Conservation (phyloP, 2,888 invertebrate species). For the Caenorhabditis japonica region DNA sequence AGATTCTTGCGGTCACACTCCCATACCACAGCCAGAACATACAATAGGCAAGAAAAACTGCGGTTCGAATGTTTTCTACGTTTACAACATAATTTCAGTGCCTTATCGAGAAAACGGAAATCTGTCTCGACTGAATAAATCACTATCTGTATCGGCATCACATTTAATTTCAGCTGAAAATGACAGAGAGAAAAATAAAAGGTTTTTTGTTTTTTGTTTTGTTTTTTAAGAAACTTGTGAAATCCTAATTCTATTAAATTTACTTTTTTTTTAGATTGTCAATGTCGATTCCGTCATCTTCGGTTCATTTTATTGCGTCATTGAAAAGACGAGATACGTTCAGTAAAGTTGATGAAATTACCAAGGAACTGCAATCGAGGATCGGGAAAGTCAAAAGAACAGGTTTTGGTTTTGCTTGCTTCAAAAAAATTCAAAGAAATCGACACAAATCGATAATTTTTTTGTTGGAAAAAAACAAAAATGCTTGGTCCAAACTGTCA, state of each 20-base stretch:
- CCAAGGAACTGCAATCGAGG: slow-evolving; percentile 38
- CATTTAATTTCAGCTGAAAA: slow-evolving; percentile 13
- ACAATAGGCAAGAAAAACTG: slow-evolving; percentile 21
- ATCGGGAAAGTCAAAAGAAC: slow-evolving; percentile 48
- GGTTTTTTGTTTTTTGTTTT: neutral
- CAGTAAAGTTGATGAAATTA: slow-evolving; percentile 54
- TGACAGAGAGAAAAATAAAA: neutral
- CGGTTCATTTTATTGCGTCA: slow-evolving; percentile 36
- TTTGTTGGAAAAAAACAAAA: too few species aligned
- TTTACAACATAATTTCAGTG: slow-evolving; percentile 20
- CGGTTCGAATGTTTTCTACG: too few species aligned
- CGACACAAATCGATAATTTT: neutral
- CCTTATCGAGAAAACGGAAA: slow-evolving; percentile 5
- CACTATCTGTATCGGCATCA: slow-evolving; percentile 39
- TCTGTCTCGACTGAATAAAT: slow-evolving; percentile 18
- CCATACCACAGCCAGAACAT: slow-evolving; percentile 49
- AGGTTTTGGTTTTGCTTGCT: slow-evolving; percentile 9
- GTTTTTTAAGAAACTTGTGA: too few species aligned
- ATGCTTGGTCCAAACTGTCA: too few species aligned
- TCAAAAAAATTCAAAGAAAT: too few species aligned
- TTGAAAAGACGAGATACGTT: slow-evolving; percentile 56
- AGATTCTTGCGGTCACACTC: slow-evolving; percentile 46
- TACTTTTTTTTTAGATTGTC: slow-evolving; percentile 39
- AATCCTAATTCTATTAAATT: neutral
- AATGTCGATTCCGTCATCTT: slow-evolving; percentile 49